Conservation (phyloP, 2,797 vertebrate species). For the Linurgus olivaceus region DNA sequence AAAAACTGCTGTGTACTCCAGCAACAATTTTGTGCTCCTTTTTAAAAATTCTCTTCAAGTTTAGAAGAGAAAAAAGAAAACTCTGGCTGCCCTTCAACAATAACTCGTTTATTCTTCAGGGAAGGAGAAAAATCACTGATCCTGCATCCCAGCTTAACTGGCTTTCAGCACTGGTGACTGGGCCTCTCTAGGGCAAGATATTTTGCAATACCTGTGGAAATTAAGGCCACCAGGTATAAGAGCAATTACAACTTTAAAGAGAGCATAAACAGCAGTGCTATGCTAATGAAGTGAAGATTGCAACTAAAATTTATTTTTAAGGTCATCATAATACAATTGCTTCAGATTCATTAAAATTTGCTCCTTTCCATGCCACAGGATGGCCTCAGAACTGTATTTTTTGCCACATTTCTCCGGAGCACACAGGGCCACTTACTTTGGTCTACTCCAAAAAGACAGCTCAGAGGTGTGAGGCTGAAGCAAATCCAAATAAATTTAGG, state of each 20-base stretch:
- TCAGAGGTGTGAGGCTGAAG: background rate
- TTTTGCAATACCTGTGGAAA: background rate
- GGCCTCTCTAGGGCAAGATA: background rate
- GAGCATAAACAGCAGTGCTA: background rate
- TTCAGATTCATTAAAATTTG: background rate
- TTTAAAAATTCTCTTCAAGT: background rate
- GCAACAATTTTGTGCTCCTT: background rate
- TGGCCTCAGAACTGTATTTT: background rate
- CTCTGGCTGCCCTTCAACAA: background rate
- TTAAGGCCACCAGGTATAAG: background rate
- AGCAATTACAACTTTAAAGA: background rate
- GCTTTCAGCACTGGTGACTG: background rate
- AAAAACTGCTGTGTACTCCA: background rate
- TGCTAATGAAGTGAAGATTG: background rate
- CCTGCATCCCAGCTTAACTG: background rate
- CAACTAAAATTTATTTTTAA: background rate
- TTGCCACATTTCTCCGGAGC: background rate
- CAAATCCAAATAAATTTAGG: constrained; percentile 13
- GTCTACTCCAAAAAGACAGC: background rate
- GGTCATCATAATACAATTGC: background rate
- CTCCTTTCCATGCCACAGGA: background rate
- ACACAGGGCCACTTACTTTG: background rate
- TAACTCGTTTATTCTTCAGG: background rate
- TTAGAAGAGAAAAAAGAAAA: background rate
- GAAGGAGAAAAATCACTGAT: background rate